Conservation (phyloP, 2,113 vertebrate species). For the Engraulis encrasicolus region DNA sequence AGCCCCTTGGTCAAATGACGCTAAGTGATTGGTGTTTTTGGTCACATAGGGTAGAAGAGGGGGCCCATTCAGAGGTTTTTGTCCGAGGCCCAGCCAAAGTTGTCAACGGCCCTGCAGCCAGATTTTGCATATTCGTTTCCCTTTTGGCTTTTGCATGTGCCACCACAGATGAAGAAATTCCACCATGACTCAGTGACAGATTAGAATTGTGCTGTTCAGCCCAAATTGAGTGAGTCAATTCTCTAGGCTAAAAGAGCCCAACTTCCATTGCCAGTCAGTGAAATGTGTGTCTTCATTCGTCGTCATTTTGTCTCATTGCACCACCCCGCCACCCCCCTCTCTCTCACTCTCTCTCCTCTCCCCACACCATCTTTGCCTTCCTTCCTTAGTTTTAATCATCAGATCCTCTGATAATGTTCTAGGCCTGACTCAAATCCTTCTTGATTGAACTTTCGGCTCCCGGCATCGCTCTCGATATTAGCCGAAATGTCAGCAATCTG, state of each 20-base stretch:
- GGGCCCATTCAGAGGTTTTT: too few species aligned
- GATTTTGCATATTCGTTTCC: too few species aligned
- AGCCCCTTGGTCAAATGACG: too few species aligned
- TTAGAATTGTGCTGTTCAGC: neutral
- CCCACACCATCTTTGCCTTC: too few species aligned
- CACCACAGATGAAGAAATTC: neutral
- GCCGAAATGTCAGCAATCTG: constrained; percentile 43
- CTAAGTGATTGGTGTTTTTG: too few species aligned
- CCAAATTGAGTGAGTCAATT: neutral
- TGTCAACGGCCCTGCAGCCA: too few species aligned
- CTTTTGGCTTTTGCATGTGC: neutral
- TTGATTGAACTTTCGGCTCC: constrained; percentile 47
- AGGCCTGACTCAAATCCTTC: constrained; percentile 33
- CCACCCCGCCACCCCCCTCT: too few species aligned
- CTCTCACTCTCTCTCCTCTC: neutral
- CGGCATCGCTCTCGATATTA: constrained; percentile 39
- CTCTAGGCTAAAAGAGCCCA: neutral
- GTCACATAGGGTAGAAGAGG: too few species aligned
- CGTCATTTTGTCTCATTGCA: neutral
- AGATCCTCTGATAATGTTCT: neutral
- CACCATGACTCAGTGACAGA: neutral
- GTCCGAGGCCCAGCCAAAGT: too few species aligned
- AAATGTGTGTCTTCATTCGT: neutral
- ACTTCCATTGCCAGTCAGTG: neutral
- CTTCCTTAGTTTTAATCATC: neutral